Base-by-base conservation (phyloP, 2,113 vertebrate species). In the Anser brachyrhynchus region DNA sequence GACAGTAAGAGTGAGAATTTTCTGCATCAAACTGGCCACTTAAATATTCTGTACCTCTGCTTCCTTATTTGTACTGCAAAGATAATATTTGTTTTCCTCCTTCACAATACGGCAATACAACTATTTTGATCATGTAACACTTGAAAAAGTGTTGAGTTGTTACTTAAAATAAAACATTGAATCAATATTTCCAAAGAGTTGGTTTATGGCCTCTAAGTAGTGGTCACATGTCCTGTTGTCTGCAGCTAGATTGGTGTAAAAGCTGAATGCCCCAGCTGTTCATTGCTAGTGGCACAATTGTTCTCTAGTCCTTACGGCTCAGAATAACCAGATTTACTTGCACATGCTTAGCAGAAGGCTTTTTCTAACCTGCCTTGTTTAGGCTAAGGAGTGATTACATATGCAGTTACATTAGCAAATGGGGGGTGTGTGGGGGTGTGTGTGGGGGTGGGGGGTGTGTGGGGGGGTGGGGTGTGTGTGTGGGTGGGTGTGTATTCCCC, bases 341-440 rank as follows among this genome's bases (percentile, higher is more conserved):
- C 15, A 52, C 4, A 17, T 15, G 7, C n/a, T 91, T 61, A 90
- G 49, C 33, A 83, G 44, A 21, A 92, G 41, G 33, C 66, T 77
- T 92, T 92, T 88, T 93, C 61, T 92, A 77, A 88, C 44, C 82
- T 43, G 22, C 4, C 51, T 72, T 90, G 20, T 86, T 91, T 69
- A 69, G 82, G 43, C 54, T 88, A 90, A 49, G 26, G 35, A 96
- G 37, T 1, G 15, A 65, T 83, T 83, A 62, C 55, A 69, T 8
- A 26, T 29, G 70, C 51, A 91, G 43, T 41, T 82, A 52, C 46
- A 13, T 41, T 22, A 73, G 79, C 13, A 87, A 88, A 80, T 33
- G 54, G 49, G 52, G 75, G 35, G 37, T n/a, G 21, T 77, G 65
- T 66, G 39, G 10, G 39, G 10, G 39, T 39, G 39, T 39, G 39